These are phyloP conservation scores for Odontocolon sp. DNA, from an alignment of 2,888 invertebrate genomes.

Conservation along the genomic window DNA sequence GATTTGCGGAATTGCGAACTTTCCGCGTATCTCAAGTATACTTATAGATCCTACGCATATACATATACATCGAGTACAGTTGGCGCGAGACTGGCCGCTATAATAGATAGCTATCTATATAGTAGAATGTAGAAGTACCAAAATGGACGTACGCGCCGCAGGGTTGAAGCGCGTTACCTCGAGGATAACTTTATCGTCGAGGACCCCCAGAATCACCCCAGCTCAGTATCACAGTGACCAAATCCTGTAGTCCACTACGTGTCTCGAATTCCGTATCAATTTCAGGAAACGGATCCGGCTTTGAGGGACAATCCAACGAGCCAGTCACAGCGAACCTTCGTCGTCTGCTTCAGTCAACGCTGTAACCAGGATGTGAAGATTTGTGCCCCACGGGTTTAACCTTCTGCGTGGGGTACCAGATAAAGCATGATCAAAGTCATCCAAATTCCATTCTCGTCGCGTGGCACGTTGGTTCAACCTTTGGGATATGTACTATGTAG, in stretches of 20 bases:
- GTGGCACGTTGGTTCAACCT: constrained; percentile 9
- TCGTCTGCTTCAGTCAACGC: constrained; percentile 38
- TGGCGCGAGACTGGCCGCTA: background rate
- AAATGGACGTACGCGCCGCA: constrained; percentile 10
- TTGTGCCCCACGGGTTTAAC: background rate
- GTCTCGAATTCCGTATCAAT: constrained; percentile 59
- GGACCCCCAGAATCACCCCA: constrained; percentile 6
- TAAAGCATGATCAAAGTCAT: constrained; percentile 52
- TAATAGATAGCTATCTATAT: constrained; percentile 22
- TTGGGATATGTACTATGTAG: background rate
- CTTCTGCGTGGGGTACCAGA: constrained; percentile 35
- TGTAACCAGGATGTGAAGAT: constrained; percentile 17
- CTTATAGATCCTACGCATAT: background rate
- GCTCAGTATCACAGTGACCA: constrained; percentile 51
- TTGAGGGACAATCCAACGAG: constrained; percentile 41
- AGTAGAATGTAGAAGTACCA: constrained; percentile 1
- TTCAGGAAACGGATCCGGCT: constrained; percentile 23
- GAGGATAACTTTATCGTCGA: constrained; percentile 46
- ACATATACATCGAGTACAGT: constrained; percentile 1
- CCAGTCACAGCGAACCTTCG: constrained; percentile 33
- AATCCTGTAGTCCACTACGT: constrained; percentile 62
- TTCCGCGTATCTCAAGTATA: background rate
- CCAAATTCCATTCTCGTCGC: constrained; percentile 46
- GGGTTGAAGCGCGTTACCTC: constrained; percentile 11
- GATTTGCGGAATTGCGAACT: constrained; percentile 14